phyloP scores from a whole-genome alignment of 2,888 invertebrate species.

The Macroteleia sp. region DNA sequence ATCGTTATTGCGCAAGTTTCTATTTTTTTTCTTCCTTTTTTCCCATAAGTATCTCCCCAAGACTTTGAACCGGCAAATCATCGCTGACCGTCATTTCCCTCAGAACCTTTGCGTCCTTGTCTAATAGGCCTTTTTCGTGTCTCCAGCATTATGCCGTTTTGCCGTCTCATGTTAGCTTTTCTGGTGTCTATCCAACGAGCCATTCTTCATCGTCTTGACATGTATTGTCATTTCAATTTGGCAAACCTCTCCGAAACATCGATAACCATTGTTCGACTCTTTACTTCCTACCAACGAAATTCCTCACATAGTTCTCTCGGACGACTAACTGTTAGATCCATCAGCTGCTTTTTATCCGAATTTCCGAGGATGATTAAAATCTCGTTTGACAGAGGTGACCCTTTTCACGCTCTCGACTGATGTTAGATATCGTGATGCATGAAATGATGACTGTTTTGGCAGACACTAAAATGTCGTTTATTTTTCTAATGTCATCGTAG shows the following conservation, averaged over 20 bases:
- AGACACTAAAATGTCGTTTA: constrained; percentile 1
- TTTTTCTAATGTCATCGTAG: not conserved
- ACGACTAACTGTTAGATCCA: constrained; percentile 15
- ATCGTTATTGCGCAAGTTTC: too few species aligned
- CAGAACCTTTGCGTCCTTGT: not conserved
- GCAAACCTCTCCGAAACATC: constrained; percentile 46
- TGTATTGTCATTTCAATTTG: constrained; percentile 54
- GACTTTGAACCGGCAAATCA: constrained; percentile 15
- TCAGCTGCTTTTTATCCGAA: constrained; percentile 29
- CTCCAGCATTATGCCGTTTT: constrained; percentile 10
- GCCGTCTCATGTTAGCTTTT: constrained; percentile 35
- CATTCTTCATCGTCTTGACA: constrained; percentile 36
- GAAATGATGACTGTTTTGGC: not conserved
- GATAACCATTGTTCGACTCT: constrained; percentile 36
- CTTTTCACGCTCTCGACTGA: not conserved
- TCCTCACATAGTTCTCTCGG: constrained; percentile 21
- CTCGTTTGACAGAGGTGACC: constrained; percentile 14
- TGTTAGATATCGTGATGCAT: not conserved
- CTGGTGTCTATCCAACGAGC: constrained; percentile 11
- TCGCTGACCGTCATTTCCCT: not conserved
- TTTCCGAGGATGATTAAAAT: constrained; percentile 17
- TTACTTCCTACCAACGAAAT: constrained; percentile 34
- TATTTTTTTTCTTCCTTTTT: too few species aligned
- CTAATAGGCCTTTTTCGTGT: not conserved
- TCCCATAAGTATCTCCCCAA: too few species aligned